Evolutionary conservation across 2,113 vertebrate species (phyloP), one percentile per base, ranked within the genome.

Genomic region (Centropus bengalensis): DNA sequence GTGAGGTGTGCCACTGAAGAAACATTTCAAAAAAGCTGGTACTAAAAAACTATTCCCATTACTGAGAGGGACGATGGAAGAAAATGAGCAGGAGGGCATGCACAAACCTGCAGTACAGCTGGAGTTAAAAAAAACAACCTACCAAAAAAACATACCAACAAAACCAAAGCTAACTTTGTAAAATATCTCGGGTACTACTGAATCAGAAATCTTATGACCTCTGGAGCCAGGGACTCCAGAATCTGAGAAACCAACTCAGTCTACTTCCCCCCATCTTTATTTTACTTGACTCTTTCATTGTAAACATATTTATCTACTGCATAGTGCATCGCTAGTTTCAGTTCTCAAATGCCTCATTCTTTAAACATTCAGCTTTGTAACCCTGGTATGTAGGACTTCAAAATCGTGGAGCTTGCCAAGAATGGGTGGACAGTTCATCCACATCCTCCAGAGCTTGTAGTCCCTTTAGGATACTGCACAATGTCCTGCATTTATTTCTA

Each of bases 331-430:
- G 89, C 82, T 82, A 54, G 36, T 92, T 96, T 64, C 90, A 42
- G 69, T 66, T 96, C 91, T 91, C 96, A 95, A 78, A 82, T 52
- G 76, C 12, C 69, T 95, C 52, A 22, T 90, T 92, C 68, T 90
- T 83, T 10, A 83, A 45, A 62, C 5, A 33, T 24, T 88, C 49
- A 4, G 28, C 49, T 94, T 91, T 88, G 26, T 80, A 93, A 77
- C 60, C 20, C 44, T 63, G 28, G 42, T 51, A 38, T 83, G 69
- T 24, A 91, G 47, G 42, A 88, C 73, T 94, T 90, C 14, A 67
- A 16, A 95, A 91, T 23, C 27, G 5, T 30, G 28, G 52, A 86
- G 62, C 60, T 86, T 70, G 91, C 86, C 95, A 90, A 74, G 86
- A 93, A 86, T 20, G 91, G 91, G 73, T 75, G 80, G 83, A 94